Percentiles rank a stretch among this genome's conserved stretches.
Conservation (phyloP, 2,113 vertebrate genomes). For the Muscicapa adusta region DNA sequence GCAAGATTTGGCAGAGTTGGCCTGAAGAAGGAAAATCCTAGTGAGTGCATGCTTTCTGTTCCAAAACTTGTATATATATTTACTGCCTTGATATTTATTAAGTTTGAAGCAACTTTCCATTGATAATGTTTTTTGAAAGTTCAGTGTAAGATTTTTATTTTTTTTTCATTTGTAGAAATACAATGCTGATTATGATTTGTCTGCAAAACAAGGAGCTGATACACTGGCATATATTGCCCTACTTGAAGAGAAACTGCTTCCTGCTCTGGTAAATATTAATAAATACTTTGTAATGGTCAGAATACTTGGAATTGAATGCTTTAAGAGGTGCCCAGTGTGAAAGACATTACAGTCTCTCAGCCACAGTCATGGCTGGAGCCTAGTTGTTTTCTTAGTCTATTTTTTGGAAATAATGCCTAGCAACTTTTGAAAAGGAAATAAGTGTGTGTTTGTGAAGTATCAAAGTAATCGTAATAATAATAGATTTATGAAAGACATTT, state of each 20-base stretch:
- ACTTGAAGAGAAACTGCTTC: conserved; percentile 91
- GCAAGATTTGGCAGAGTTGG: background rate
- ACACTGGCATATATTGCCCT: conserved; percentile 94
- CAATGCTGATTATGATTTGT: conserved; percentile 92
- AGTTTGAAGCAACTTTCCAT: background rate
- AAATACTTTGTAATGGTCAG: background rate
- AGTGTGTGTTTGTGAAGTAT: background rate
- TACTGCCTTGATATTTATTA: background rate
- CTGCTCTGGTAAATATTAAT: conserved; percentile 81
- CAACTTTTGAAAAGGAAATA: background rate
- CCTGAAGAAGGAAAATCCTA: background rate
- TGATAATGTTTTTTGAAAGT: background rate
- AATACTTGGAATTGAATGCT: background rate
- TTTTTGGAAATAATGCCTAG: background rate
- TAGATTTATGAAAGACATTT: background rate
- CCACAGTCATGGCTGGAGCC: background rate
- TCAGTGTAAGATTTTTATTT: background rate
- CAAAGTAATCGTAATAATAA: background rate
- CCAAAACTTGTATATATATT: rapidly evolving
- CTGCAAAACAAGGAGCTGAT: conserved; percentile 93
- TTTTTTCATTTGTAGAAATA: conserved; percentile 77
- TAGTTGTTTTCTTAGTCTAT: background rate
- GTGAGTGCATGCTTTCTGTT: background rate
- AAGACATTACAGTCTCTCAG: background rate
- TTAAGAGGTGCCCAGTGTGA: background rate